phyloP scores from a whole-genome alignment of 2,113 vertebrate species.

The Heloderma charlesbogerti region DNA sequence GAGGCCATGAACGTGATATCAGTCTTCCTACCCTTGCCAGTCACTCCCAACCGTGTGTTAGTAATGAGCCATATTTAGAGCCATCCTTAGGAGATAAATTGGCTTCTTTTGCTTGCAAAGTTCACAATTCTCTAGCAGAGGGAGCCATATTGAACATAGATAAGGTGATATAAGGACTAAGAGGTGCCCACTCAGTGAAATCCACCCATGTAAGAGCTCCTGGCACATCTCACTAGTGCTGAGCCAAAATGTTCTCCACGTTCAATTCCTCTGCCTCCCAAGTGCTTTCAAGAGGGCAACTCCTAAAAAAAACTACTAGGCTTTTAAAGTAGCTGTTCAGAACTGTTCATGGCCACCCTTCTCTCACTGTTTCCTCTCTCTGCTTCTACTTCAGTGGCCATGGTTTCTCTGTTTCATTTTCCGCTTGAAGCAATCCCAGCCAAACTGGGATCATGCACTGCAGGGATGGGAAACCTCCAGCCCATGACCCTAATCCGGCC shows the following conservation, averaged over 20 bases:
- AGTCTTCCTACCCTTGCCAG: too few relatives aligned
- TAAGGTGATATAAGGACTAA: neutral
- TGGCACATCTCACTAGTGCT: neutral
- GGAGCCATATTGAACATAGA: neutral
- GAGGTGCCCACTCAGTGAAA: neutral
- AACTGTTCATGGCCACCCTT: neutral
- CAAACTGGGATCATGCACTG: too few relatives aligned
- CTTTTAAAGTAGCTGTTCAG: neutral
- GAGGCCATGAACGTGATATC: too few relatives aligned
- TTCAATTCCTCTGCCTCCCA: neutral
- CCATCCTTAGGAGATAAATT: neutral
- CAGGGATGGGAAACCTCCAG: too few relatives aligned
- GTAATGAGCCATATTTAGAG: neutral
- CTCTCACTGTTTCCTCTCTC: neutral
- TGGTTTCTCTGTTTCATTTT: too few relatives aligned
- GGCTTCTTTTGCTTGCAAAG: neutral
- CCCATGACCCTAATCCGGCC: too few relatives aligned
- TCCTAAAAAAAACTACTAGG: neutral
- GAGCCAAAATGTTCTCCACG: neutral
- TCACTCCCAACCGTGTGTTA: too few relatives aligned
- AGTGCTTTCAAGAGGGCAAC: neutral
- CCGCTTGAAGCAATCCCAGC: too few relatives aligned
- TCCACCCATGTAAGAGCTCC: neutral
- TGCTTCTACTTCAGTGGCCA: neutral
- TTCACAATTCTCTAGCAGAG: neutral